phyloP scores from a whole-genome alignment of 2,113 vertebrate genomes.

The Cyrtonyx montezumae region DNA sequence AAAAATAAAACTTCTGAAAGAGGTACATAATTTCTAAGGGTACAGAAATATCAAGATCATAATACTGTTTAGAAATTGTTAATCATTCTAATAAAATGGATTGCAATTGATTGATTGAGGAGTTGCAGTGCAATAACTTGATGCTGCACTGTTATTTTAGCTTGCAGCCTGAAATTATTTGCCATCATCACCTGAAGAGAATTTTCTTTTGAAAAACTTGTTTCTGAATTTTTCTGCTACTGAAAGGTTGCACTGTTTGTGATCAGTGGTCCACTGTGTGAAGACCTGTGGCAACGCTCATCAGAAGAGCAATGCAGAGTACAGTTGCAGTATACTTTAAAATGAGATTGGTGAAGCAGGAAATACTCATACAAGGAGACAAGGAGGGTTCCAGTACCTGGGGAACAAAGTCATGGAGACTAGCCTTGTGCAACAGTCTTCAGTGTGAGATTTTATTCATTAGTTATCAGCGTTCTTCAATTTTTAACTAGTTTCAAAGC shows the following conservation, averaged over 20 bases:
- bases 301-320: neutral
- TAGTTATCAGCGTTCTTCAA: neutral
- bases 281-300: neutral
- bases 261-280: neutral
- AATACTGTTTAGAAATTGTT: conserved; percentile 26
- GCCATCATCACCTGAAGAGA: fast-evolving
- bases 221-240: neutral
- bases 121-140: neutral
- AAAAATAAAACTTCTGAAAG: neutral
- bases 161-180: neutral
- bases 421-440: neutral
- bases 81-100: neutral
- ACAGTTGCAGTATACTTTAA: neutral
- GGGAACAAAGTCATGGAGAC: neutral
- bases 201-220: neutral
- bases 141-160: fast-evolving
- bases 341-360: neutral
- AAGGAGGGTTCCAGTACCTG: neutral
- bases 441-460: neutral
- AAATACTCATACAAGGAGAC: neutral
- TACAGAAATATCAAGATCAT: neutral
- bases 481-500: neutral
- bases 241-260: neutral
- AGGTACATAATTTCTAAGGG: too few relatives aligned
- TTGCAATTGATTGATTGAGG: neutral